Base-by-base conservation (phyloP, 2,888 invertebrate genomes). In the Stenoptilia bipunctidactyla region DNA sequence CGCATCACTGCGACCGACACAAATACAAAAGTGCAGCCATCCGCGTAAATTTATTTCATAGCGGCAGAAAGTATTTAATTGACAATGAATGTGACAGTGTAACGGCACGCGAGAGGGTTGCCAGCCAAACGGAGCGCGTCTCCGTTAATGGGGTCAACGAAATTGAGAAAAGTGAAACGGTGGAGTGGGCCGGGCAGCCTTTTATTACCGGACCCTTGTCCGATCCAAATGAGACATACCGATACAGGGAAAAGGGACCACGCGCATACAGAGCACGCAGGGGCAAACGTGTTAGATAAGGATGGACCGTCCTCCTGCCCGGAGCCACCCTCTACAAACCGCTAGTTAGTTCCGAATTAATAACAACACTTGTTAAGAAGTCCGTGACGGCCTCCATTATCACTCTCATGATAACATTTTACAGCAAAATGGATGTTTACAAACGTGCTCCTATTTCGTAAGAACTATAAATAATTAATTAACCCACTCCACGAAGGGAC, bases 91-190 rank as follows among this genome's bases (percentile, higher is more conserved):
- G 67, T 61, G 71, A 69, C 69, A 66, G 59, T 57, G 58, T 59
- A 57, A 59, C 60, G 58, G 56, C 52, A 55, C 58, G 57, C 58
- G 58, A 55, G 61, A 66, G 70, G 66, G 64, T 64, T 63, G 62
- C 54, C 59, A 51, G 65, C 56, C 60, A 61, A 69, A 61, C 67
- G 66, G 61, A 66, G 58, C 69, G 66, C 53, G 56, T 61, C 66
- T 66, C 61, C 56, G 66, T 61, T 70, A 72, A 77, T 72, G 68
- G 73, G 74, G 76, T 74, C 73, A 70, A 62, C 69, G 70, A 65
- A 75, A 76, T 75, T 72, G 75, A 72, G 75, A 74, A 76, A 74
- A 77, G 73, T 74, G 71, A 71, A 74, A 70, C 60, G 66, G 53
- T 55, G 55, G 59, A 66, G 58, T 57, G 62, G 60, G 52, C 58